Percentiles rank a stretch among this genome's conserved stretches.
These are phyloP conservation scores for Acipenser oxyrinchus DNA, from an alignment of 2,797 vertebrate species.

Conservation along the genomic window DNA sequence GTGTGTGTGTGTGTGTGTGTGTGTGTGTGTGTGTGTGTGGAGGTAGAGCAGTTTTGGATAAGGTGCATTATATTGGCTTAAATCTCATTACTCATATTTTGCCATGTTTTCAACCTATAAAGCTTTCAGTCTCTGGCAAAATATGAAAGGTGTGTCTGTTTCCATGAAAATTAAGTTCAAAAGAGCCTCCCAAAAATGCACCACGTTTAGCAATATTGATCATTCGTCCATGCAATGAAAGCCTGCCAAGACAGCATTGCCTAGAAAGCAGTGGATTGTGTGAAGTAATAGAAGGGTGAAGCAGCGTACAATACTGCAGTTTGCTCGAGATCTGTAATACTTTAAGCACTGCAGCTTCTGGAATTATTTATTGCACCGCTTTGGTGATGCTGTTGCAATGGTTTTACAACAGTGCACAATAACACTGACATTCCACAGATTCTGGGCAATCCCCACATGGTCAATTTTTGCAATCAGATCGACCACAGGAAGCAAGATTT, in stretches of 20 bases:
- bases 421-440: too few species aligned
- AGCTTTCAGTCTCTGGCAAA: conserved; percentile 8
- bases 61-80: conserved; percentile 8
- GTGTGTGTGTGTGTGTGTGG: conserved; percentile 20
- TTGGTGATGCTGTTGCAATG: too few species aligned
- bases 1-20: conserved; percentile 15
- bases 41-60: conserved; percentile 9
- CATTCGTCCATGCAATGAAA: too few species aligned
- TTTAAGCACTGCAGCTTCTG: too few species aligned
- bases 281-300: background rate
- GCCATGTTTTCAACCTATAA: conserved; percentile 21
- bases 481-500: background rate
- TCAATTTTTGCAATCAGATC: background rate
- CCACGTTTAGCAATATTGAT: too few species aligned
- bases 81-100: conserved; percentile 23
- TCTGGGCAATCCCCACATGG: background rate
- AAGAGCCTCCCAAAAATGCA: too few species aligned
- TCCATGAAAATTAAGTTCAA: too few species aligned
- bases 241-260: too few species aligned
- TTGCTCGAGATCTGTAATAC: too few species aligned
- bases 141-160: conserved; percentile 31
- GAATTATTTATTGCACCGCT: too few species aligned
- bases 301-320: too few species aligned
- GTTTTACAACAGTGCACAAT: too few species aligned
- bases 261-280: background rate